Conservation (phyloP, 2,113 vertebrate species). For the Arvicanthis niloticus region DNA sequence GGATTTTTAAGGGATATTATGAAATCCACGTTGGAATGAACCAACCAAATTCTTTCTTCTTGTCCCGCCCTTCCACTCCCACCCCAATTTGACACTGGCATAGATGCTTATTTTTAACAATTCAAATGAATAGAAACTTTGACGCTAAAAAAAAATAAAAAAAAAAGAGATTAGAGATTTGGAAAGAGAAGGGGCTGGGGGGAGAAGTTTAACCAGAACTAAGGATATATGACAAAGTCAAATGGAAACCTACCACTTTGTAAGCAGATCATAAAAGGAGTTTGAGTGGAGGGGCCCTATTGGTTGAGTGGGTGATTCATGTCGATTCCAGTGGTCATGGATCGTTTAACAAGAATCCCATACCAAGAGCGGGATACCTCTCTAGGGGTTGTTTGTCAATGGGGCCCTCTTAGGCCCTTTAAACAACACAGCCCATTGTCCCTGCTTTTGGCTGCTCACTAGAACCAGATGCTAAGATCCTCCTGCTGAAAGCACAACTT, state of each 20-base stretch:
- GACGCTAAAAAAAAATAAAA: background rate
- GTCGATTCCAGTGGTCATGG: background rate
- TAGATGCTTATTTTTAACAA: background rate
- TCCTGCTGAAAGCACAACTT: background rate
- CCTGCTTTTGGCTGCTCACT: background rate
- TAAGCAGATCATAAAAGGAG: background rate
- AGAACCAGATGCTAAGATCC: background rate
- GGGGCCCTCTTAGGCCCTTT: background rate
- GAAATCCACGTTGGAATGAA: background rate
- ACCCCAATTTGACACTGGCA: background rate
- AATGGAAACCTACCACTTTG: background rate
- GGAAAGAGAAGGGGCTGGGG: background rate
- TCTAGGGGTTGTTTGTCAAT: background rate
- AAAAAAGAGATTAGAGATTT: background rate
- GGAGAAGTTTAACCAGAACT: background rate
- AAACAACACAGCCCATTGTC: background rate
- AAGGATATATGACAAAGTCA: background rate
- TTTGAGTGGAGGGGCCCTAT: background rate
- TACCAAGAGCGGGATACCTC: background rate
- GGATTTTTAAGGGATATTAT: background rate
- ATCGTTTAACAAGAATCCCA: background rate
- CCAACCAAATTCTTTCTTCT: background rate
- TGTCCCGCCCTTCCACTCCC: background rate
- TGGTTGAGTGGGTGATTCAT: background rate
- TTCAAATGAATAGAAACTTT: background rate